A percentile compares a stretch with the other conserved stretches of the same genome.
phyloP scores from a whole-genome alignment of 2,888 invertebrate genomes.

The Homarus gammarus region DNA sequence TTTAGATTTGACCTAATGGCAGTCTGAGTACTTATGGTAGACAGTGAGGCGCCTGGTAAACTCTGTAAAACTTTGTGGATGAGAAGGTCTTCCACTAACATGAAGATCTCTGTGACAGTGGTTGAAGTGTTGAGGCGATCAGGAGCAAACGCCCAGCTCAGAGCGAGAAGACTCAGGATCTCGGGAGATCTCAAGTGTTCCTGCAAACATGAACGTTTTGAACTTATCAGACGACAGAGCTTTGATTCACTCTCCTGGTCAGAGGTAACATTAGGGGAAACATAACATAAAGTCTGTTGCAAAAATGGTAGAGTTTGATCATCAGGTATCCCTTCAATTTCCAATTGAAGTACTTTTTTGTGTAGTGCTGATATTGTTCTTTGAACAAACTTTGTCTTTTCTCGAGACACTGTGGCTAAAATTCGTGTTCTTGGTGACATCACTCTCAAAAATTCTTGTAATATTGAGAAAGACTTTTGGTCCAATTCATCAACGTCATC shows the following conservation, averaged over 20 bases:
- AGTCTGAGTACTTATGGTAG: conserved; percentile 2
- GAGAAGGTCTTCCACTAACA: conserved; percentile 57
- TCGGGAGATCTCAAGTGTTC: conserved; percentile 64
- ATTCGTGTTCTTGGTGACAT: conserved; percentile 48
- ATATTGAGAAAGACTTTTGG: conserved; percentile 40
- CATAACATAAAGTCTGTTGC: conserved; percentile 13
- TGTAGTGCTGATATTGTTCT: conserved; percentile 21
- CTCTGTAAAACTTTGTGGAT: conserved; percentile 49
- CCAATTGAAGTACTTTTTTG: conserved; percentile 47
- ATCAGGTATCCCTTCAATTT: conserved; percentile 70
- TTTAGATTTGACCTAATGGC: conserved; percentile 27
- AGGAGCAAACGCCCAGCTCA: conserved; percentile 43
- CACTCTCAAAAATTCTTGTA: conserved; percentile 60
- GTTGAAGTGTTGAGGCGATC: conserved; percentile 43
- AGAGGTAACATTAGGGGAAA: neutral
- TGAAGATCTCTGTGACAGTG: conserved; percentile 65
- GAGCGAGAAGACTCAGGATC: conserved; percentile 48
- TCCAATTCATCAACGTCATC: conserved; percentile 62
- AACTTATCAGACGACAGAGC: conserved; percentile 32
- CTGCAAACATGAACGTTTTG: conserved; percentile 44
- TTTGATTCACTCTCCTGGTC: conserved; percentile 1
- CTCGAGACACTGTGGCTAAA: conserved; percentile 47
- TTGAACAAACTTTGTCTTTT: conserved; percentile 39
- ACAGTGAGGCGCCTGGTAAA: conserved; percentile 18
- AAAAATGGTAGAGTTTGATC: conserved; percentile 33